Evolutionary conservation across 1,140 invertebrate species (phyloP).

Genomic region (Drosophila melanica): DNA sequence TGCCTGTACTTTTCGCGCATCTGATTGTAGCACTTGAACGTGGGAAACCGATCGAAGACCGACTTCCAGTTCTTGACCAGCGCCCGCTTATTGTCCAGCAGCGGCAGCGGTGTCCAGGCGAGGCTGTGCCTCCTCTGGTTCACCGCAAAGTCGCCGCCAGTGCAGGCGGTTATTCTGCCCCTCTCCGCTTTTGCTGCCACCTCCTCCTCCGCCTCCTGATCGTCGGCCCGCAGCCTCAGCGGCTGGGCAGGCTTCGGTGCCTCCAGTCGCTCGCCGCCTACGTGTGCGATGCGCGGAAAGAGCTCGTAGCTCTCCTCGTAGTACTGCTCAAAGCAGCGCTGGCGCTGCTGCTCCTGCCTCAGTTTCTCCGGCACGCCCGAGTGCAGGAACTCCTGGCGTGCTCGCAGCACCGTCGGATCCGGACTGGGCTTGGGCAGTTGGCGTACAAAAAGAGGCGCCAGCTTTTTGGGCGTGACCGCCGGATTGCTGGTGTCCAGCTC

Average conservation of each 20-base stretch:
- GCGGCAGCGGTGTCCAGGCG: conserved; percentile 31
- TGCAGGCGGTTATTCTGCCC: conserved; percentile 49
- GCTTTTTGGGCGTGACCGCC: conserved; percentile 74
- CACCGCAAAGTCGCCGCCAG: conserved; percentile 30
- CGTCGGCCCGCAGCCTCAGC: conserved; percentile 5
- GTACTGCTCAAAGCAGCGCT: conserved; percentile 74
- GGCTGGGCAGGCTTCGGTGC: background rate
- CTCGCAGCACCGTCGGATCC: conserved; percentile 85
- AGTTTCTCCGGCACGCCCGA: conserved; percentile 86
- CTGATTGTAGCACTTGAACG: conserved; percentile 83
- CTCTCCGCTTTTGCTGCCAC: background rate
- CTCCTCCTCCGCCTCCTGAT: background rate
- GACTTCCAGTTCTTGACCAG: conserved; percentile 79
- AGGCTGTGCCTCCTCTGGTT: background rate
- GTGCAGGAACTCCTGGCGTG: conserved; percentile 86
- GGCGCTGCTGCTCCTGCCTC: conserved; percentile 84
- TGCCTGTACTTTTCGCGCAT: conserved; percentile 77
- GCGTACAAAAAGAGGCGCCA: conserved; percentile 87
- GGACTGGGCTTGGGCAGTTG: conserved; percentile 85
- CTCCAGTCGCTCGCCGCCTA: conserved; percentile 52
- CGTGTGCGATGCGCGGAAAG: conserved; percentile 85
- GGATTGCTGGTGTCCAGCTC: conserved; percentile 67
- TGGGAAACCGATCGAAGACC: conserved; percentile 75
- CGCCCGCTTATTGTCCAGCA: conserved; percentile 68
- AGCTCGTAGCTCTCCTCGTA: conserved; percentile 82